phyloP scores from a whole-genome alignment of 2,888 invertebrate species.

The Lasioglossum lativentre region DNA sequence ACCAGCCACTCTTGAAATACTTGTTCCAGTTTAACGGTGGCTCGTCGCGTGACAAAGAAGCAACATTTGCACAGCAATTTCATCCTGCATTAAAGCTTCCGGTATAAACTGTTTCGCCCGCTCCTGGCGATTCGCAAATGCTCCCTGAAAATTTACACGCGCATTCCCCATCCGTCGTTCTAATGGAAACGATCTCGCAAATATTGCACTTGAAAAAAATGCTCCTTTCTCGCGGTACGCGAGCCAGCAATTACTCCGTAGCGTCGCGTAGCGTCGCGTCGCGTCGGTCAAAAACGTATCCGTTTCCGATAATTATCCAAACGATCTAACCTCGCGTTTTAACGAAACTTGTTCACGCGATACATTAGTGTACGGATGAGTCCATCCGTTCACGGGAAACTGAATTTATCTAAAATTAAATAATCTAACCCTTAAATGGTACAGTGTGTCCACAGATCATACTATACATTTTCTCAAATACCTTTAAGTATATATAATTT shows the following conservation, averaged over 20 bases:
- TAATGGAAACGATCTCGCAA: neutral
- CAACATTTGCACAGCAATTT: conserved; percentile 44
- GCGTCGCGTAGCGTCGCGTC: neutral
- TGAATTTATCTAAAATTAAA: too few species aligned
- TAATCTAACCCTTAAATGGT: too few species aligned
- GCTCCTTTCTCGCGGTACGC: neutral
- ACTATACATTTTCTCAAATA: too few species aligned
- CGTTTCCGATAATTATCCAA: neutral
- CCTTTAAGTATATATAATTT: too few species aligned
- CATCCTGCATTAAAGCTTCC: conserved; percentile 22
- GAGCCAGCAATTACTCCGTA: neutral
- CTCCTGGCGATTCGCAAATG: neutral
- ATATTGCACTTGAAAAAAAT: neutral
- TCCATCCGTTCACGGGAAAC: too few species aligned
- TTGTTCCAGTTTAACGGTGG: conserved; percentile 44
- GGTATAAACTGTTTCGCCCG: neutral
- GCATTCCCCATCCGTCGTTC: neutral
- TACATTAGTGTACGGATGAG: too few species aligned
- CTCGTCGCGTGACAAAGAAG: conserved; percentile 35
- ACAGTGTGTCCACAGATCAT: too few species aligned
- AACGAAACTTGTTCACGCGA: too few species aligned
- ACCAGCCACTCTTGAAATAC: conserved; percentile 25
- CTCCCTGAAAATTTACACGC: neutral
- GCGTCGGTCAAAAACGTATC: neutral
- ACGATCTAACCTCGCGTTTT: too few species aligned